phyloP scores from a whole-genome alignment of 2,113 vertebrate species.

The Pyxicephalus adspersus region DNA sequence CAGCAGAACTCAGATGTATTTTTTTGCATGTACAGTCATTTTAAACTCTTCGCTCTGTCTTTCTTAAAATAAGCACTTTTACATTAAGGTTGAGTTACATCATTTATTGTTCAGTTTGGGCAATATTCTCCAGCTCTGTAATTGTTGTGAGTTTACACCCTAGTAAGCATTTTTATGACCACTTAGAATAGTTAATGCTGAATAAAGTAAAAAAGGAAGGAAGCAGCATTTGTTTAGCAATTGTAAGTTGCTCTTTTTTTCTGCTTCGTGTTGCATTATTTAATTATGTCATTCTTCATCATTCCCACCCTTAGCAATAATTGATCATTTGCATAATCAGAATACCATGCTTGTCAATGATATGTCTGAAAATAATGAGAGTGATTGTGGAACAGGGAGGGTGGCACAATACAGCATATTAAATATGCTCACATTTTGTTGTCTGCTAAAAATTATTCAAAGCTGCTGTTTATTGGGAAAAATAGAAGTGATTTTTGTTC shows the following conservation, averaged over 20 bases:
- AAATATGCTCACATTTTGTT: constrained; percentile 5
- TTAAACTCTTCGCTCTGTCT: constrained; percentile 69
- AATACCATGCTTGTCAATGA: constrained; percentile 51
- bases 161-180: constrained; percentile 52
- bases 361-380: constrained; percentile 52
- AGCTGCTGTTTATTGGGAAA: constrained; percentile 8
- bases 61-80: constrained; percentile 69
- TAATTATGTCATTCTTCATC: constrained; percentile 44
- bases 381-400: not conserved
- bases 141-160: constrained; percentile 45
- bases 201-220: constrained; percentile 35
- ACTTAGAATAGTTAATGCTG: constrained; percentile 44
- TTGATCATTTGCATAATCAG: constrained; percentile 56
- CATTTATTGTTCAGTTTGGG: constrained; percentile 64
- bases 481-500: not conserved
- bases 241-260: constrained; percentile 5
- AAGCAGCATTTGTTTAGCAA: constrained; percentile 19
- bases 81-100: constrained; percentile 67
- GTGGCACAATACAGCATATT: constrained; percentile 16
- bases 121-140: constrained; percentile 59
- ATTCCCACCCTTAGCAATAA: constrained; percentile 47
- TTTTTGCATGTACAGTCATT: constrained; percentile 70
- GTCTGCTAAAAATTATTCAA: not conserved
- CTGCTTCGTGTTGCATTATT: constrained; percentile 34
- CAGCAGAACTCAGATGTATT: constrained; percentile 62